Conservation (phyloP, 2,888 invertebrate genomes). For the Antheraea yamamai region DNA sequence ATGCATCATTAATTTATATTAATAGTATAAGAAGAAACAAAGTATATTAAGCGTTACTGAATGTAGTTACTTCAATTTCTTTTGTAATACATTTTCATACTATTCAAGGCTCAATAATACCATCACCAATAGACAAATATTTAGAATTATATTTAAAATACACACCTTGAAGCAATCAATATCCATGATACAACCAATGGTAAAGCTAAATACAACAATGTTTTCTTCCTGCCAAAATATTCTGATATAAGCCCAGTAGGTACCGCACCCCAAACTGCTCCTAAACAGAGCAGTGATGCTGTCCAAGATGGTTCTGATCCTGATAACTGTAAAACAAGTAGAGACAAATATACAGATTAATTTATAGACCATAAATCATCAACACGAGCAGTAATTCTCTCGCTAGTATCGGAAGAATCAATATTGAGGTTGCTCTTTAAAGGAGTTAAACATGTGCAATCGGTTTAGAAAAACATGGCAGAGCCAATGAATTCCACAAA, state of each 20-base stretch:
- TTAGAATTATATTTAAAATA: not conserved
- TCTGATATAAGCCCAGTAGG: constrained; percentile 81
- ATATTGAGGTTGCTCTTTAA: too few species aligned
- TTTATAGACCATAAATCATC: not conserved
- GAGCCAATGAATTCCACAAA: too few species aligned
- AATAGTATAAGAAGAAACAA: not conserved
- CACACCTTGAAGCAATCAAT: constrained; percentile 79
- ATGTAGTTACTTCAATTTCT: not conserved
- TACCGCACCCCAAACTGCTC: constrained; percentile 80
- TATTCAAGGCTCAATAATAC: not conserved
- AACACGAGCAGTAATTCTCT: not conserved
- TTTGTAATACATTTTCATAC: not conserved
- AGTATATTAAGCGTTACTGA: not conserved
- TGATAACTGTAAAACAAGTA: constrained; percentile 41
- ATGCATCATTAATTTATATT: too few species aligned
- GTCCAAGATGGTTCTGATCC: constrained; percentile 77
- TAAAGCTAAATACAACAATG: constrained; percentile 75
- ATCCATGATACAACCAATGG: constrained; percentile 81
- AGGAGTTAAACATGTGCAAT: too few species aligned
- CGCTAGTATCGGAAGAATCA: too few species aligned
- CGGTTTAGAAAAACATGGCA: too few species aligned
- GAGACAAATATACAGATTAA: not conserved
- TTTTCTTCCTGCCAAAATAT: constrained; percentile 80
- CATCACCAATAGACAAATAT: not conserved
- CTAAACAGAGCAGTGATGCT: constrained; percentile 79